Conservation (phyloP, 2,113 vertebrate species). For the Pao palembangensis region DNA sequence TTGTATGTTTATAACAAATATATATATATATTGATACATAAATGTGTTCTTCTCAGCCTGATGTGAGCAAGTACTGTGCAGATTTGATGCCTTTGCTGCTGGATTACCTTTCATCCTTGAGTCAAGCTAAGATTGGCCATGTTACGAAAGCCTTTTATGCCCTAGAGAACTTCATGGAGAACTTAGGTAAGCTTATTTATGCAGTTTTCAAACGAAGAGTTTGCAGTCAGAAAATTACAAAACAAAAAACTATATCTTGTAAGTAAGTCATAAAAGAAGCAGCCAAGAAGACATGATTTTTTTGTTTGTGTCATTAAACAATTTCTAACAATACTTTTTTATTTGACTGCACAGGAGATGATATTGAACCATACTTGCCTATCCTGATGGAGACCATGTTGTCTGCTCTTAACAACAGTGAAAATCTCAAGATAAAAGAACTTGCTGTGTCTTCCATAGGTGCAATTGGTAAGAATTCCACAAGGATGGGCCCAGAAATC, state of each 20-base stretch:
- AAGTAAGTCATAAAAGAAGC: background rate
- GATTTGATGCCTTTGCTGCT: constrained; percentile 86
- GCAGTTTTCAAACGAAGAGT: too few relatives aligned
- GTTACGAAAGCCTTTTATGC: constrained; percentile 88
- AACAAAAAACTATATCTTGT: too few relatives aligned
- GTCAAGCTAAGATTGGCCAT: constrained; percentile 75
- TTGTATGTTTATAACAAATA: too few relatives aligned
- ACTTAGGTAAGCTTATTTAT: constrained; percentile 74
- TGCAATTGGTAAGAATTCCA: constrained; percentile 77
- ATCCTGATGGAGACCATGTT: constrained; percentile 87
- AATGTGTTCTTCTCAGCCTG: constrained; percentile 69
- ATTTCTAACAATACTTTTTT: background rate
- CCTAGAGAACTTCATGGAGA: constrained; percentile 89
- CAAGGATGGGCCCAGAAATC: background rate
- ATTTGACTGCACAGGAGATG: constrained; percentile 65
- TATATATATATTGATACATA: too few relatives aligned
- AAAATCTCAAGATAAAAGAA: constrained; percentile 80
- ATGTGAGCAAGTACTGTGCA: constrained; percentile 80
- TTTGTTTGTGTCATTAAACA: background rate
- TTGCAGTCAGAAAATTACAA: too few relatives aligned
- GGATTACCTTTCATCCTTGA: constrained; percentile 79
- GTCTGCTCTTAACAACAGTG: constrained; percentile 71
- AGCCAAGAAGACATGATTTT: background rate
- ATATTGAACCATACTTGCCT: constrained; percentile 84
- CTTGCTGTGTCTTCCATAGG: constrained; percentile 84